Base-by-base conservation (phyloP, 2,888 invertebrate genomes). In the Acanthoscelides obtectus region DNA sequence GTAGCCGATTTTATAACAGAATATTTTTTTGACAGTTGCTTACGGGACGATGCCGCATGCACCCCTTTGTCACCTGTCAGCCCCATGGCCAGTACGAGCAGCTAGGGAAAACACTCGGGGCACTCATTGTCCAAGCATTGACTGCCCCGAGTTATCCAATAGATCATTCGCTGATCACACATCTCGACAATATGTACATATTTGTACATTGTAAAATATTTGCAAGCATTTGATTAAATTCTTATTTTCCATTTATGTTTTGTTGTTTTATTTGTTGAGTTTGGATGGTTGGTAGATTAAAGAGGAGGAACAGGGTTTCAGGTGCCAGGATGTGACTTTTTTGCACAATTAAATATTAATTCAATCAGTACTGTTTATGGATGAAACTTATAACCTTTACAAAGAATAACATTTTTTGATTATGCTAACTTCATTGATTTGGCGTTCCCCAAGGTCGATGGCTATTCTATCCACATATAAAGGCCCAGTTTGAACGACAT, bases 81-180 rank as follows among this genome's bases (percentile, higher is more conserved):
- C 84, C 93, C 93, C 81, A 92, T 93, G 86, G 95, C 95, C 75
- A 95, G 95, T 82, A 95, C 95, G 84, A 94, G 94, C 91, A 96
- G 96, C 94, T 95, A 95, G 94, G 89, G 91, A 89, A 89, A 90
- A 88, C 85, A 85, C 85, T 86, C 86, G 86, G 86, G 86, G 81
- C 86, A 86, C 81, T 86, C 86, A 74, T 79, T 85, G 80, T 84
- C 85, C 72, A 86, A 86, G 78, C 86, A 86, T 77, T 85, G 85
- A 84, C 80, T 84, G 83, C 79, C 83, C 81, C 85, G 86, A 85
- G 85, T 81, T 73, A 71, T 69, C 67, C 22, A 20, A 22, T 22
- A 67, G 68, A 68, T 68, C 25, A 27, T 69, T 68, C 66, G 6
- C 66, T 19, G 22, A 21, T 21, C 69, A 77, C 76, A 75, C 22